These are phyloP conservation scores for Poeciliopsis retropinna DNA, from an alignment of 2,113 vertebrate species.

Conservation along the genomic window DNA sequence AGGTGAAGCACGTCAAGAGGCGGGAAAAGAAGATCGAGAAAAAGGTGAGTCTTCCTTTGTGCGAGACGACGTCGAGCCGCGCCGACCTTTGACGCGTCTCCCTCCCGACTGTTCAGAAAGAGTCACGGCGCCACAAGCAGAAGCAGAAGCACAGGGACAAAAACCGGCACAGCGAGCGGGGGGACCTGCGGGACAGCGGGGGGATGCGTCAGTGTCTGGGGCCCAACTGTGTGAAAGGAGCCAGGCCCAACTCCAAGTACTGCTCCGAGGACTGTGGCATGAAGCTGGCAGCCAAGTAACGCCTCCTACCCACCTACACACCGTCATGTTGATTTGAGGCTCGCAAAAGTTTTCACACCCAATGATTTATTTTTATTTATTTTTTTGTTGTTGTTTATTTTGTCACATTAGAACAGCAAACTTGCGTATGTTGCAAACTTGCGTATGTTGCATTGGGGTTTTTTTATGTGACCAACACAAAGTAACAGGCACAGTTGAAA, in stretches of 20 bases:
- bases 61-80: too few species aligned
- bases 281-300: slow-evolving; percentile 94
- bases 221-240: slow-evolving; percentile 84
- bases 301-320: slow-evolving; percentile 2
- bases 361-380: too few species aligned
- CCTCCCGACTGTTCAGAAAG: slow-evolving; percentile 79
- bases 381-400: too few species aligned
- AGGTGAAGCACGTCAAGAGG: slow-evolving; percentile 94
- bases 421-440: too few species aligned
- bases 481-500: too few species aligned
- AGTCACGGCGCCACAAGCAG: slow-evolving; percentile 91
- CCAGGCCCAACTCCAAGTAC: slow-evolving; percentile 88
- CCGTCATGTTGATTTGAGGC: not conserved
- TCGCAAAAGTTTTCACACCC: too few species aligned
- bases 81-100: not conserved
- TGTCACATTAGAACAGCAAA: too few species aligned
- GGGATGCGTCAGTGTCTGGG: slow-evolving; percentile 89
- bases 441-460: too few species aligned
- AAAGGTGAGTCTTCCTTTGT: slow-evolving; percentile 73
- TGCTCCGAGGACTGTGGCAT: slow-evolving; percentile 95
- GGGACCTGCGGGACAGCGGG: slow-evolving; percentile 79
- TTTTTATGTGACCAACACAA: too few species aligned
- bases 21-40: slow-evolving; percentile 94
- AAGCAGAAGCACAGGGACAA: slow-evolving; percentile 91
- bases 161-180: slow-evolving; percentile 83